Conservation (phyloP, 2,888 invertebrate species). For the Sinohyriopsis cumingii region DNA sequence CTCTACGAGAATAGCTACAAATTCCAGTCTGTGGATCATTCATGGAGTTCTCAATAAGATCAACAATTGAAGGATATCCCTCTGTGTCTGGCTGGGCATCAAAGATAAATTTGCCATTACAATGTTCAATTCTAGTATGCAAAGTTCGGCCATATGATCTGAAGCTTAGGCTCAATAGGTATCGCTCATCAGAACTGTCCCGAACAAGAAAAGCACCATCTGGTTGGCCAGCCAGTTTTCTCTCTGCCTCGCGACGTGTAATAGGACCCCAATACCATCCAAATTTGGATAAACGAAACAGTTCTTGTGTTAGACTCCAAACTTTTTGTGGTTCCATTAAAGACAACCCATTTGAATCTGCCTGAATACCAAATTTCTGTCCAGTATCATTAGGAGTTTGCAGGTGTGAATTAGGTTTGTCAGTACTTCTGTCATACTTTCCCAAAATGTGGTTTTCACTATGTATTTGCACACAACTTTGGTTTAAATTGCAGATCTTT, state of each 20-base stretch:
- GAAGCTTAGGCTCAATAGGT: conserved; percentile 84
- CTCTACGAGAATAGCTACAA: conserved; percentile 82
- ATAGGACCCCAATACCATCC: conserved; percentile 88
- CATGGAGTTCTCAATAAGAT: conserved; percentile 84
- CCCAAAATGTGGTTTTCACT: conserved; percentile 7
- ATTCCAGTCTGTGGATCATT: conserved; percentile 81
- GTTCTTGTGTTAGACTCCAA: conserved; percentile 73
- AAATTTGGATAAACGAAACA: conserved; percentile 72
- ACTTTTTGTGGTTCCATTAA: conserved; percentile 49
- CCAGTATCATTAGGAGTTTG: no score
- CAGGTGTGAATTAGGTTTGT: no score
- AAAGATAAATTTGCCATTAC: conserved; percentile 77
- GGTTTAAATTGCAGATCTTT: conserved; percentile 36
- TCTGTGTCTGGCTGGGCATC: conserved; percentile 72
- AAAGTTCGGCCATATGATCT: conserved; percentile 80
- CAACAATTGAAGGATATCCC: conserved; percentile 77
- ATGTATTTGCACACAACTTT: conserved; percentile 9
- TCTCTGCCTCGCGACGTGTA: conserved; percentile 81
- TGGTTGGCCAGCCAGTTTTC: conserved; percentile 79
- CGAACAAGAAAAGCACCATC: conserved; percentile 85
- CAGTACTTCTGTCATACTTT: conserved; percentile 5
- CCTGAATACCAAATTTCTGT: conserved; percentile 27
- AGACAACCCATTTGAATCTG: conserved; percentile 19
- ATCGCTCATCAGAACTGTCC: conserved; percentile 82
- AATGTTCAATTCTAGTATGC: conserved; percentile 84